Evolutionary conservation across 2,797 vertebrate genomes (phyloP).

Genomic region (Ctenochaetus hawaiiensis): DNA sequence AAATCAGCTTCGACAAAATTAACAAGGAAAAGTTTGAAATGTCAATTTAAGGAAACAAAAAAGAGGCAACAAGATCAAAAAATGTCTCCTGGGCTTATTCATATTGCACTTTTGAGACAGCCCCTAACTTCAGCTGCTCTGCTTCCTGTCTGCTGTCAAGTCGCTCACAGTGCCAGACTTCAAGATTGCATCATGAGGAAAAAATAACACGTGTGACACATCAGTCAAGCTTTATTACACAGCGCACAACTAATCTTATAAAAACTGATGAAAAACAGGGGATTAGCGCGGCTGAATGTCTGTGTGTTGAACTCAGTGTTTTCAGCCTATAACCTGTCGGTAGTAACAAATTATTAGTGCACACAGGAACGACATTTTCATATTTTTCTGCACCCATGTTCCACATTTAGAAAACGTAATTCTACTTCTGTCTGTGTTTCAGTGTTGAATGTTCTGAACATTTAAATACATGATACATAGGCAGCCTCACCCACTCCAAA

Average conservation of each 20-base stretch:
- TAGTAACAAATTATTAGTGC: not conserved
- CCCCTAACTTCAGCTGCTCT: not conserved
- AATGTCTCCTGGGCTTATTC: not conserved
- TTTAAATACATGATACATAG: not conserved
- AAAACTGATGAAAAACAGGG: not conserved
- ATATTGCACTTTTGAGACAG: too few relatives aligned
- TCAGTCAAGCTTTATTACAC: not conserved
- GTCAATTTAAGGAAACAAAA: not conserved
- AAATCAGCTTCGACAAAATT: not conserved
- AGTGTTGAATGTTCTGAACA: too few relatives aligned
- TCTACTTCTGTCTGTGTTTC: not conserved
- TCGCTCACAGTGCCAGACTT: not conserved
- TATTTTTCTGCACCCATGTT: not conserved
- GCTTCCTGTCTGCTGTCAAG: not conserved
- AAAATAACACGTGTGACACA: not conserved
- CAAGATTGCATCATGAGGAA: not conserved
- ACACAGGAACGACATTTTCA: not conserved
- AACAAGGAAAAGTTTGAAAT: not conserved
- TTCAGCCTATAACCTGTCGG: too few relatives aligned
- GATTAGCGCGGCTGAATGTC: not conserved
- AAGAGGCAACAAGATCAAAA: too few relatives aligned
- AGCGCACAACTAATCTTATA: not conserved
- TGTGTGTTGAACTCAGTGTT: not conserved
- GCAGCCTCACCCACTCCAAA: not conserved
- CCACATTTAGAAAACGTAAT: not conserved